Conservation (phyloP, 2,113 vertebrate species). For the Chunga burmeisteri region DNA sequence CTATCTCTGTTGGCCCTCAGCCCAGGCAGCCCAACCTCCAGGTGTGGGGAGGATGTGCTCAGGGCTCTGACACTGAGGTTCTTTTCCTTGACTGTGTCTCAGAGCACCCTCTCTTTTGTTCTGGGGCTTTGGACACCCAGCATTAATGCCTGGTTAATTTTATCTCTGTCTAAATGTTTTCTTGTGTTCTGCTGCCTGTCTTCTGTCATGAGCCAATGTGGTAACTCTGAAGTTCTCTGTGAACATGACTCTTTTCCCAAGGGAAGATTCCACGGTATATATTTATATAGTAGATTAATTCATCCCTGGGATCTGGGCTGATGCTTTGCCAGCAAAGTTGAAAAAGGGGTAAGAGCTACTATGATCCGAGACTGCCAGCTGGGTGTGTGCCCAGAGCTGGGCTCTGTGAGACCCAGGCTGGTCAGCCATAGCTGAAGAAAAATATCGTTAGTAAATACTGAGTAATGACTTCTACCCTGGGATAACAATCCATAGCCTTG, state of each 20-base stretch:
- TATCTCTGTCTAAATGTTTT: background rate
- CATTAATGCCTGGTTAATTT: background rate
- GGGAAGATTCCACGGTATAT: background rate
- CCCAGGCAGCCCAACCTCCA: background rate
- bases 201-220: background rate
- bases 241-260: background rate
- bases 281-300: background rate
- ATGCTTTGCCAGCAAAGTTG: background rate
- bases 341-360: background rate
- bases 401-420: background rate
- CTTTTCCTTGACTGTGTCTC: background rate
- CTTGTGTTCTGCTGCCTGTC: background rate
- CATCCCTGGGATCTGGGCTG: background rate
- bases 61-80: background rate
- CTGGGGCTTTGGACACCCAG: background rate
- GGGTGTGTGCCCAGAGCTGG: background rate
- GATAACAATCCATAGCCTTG: background rate
- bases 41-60: background rate
- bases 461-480: background rate
- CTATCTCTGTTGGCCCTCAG: too few species aligned
- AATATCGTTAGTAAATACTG: background rate
- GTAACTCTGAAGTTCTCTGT: background rate
- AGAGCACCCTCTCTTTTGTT: background rate
- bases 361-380: background rate
- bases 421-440: background rate